Evolutionary conservation across 2,888 invertebrate species (phyloP).

Genomic region (Caenorhabditis macrosperma): DNA sequence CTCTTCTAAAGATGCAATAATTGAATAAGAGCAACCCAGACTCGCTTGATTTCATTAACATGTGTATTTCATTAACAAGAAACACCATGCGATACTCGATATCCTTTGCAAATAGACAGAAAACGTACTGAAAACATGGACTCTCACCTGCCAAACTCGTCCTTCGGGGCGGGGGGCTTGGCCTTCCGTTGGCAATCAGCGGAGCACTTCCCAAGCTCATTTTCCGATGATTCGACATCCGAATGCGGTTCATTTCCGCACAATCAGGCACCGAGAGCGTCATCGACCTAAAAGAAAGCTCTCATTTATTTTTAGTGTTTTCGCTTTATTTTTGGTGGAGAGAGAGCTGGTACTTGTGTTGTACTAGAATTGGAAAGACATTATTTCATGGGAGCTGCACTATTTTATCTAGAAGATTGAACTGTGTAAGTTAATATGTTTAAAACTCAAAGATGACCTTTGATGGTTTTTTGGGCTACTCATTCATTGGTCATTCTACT

Average conservation of each 20-base stretch:
- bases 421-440: no score
- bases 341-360: background rate
- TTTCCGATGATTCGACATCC: constrained; percentile 62
- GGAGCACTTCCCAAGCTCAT: constrained; percentile 67
- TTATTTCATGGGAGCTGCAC: no score
- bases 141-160: constrained; percentile 66
- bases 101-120: no score
- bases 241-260: constrained; percentile 61
- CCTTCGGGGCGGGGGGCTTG: constrained; percentile 64
- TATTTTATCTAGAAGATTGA: no score
- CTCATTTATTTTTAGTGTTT: constrained; percentile 5
- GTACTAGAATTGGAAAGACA: background rate
- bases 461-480: no score
- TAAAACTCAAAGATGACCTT: no score
- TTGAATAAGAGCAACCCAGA: constrained; percentile 40
- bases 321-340: constrained; percentile 1
- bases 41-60: constrained; percentile 38
- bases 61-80: constrained; percentile 11
- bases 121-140: no score
- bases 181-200: constrained; percentile 62
- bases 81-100: background rate
- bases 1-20: constrained; percentile 41
- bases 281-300: constrained; percentile 60
- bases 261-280: constrained; percentile 69
- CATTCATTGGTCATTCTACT: no score